Evolutionary conservation across 2,888 invertebrate species (phyloP), one percentile per base, ranked within the genome.

Genomic region (Rhaphigaster nebulosa): DNA sequence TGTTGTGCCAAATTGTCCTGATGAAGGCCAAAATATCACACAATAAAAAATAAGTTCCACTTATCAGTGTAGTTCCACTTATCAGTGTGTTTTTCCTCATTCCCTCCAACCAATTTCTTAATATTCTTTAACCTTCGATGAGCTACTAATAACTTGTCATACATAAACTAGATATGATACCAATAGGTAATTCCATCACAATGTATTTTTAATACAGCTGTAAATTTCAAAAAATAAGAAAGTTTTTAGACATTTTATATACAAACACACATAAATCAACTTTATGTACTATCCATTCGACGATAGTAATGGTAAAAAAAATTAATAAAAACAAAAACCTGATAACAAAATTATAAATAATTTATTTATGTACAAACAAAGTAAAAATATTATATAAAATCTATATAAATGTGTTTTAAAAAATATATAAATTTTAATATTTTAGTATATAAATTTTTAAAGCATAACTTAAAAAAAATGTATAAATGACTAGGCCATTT

Each of bases 401-500:
- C 60, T 65, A 26, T 65, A 29, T 15, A 29, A 65, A 65, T 65
- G 29, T 60, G 20, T 60, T 60, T 60, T 60, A 10, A 29, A 60
- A 60, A 60, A 65, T 65, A 65, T 65, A 65, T 65, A 65, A 65
- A 65, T 65, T 60, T 65, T 15, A 60, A 60, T 60, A 60, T 10
- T 60, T 60, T 60, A n/a, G 26, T n/a, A 60, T 10, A 80, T 41
- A 80, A 29, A 80, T 80, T 41, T 80, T 80, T 41, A 80, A 80
- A 80, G 23, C 29, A 80, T 45, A 80, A 84, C 1, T n/a, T 3
- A 26, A 80, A 84, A 84, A 84, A 26, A 26, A 26, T 15, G n/a
- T 45, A 45, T n/a, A 45, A 10, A 84, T 50, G 84, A 84, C 84
- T 54, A 88, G 34, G 56, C 8, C 20, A 88, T 88, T 88, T 65